Base-by-base conservation (phyloP, 2,113 vertebrate species). In the Coregonus clupeaformis region DNA sequence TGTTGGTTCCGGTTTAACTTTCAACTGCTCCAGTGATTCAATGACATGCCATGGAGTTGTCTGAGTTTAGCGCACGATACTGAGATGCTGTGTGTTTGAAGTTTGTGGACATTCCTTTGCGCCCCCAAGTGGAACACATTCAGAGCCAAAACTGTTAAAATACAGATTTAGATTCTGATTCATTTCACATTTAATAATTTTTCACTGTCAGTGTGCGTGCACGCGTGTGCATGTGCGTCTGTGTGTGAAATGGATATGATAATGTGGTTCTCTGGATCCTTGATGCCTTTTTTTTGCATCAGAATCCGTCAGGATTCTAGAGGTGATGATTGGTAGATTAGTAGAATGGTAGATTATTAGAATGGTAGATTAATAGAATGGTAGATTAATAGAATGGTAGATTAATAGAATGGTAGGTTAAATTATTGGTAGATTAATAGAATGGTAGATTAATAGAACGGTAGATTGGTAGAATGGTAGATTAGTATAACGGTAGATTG, bases 121-220 rank as follows among this genome's bases (percentile, higher is more conserved):
- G 59, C 71, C 71, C 71, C 22, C 57, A 45, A n/a, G 74, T 49
- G 55, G 42, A 22, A 45, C 29, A 30, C 29, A 30, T 30, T 30
- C 29, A 30, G 29, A 30, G 29, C 29, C 29, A 30, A 30, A 30
- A 30, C 29, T 30, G 32, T 36, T 6, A 36, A 36, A 36, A 36
- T 36, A 36, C 32, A 36, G 6, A 36, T 36, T 36, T 36, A 36
- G 32, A 36, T 36, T 7, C 32, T 6, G 1, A 36, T 36, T 36
- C 7, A 36, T 36, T 36, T 36, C 6, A 36, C 6, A 36, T 7
- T 1, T 7, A 70, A 74, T 45, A 18, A 69, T n/a, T 32, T 5
- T 36, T 36, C 32, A 36, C 32, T 74, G 27, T 42, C 3, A 72
- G 24, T 24, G 47, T 25, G 27, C 42, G 66, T 68, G 66, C 36